Evolutionary conservation across 2,797 vertebrate genomes (phyloP), one percentile per base, ranked within the genome.

Genomic region (Neopelma chrysocephalum): DNA sequence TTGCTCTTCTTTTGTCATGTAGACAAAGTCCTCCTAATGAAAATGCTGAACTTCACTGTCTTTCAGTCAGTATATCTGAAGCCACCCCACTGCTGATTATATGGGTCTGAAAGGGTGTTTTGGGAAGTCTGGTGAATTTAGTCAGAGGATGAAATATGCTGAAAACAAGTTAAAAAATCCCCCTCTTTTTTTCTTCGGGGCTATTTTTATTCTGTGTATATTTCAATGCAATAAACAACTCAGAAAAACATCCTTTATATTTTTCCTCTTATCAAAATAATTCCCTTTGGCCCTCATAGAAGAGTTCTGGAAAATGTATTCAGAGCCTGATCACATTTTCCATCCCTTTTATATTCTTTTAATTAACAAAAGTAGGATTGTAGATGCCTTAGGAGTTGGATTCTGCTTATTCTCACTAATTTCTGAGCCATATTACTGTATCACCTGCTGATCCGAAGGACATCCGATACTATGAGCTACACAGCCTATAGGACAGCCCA

Each of bases 81-180:
- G 27, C 15, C 32, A 36, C 10, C 40, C 8, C 23, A 32, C 21
- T 80, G 43, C 15, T 34, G 10, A 73, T 64, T 66, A 64, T 27
- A 57, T 34, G 34, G 19, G 10, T 73, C 25, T 51, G 45, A 77
- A 82, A 66, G 54, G 5, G 25, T 82, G 54, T 76, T 82, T 92
- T 50, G 64, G 31, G 43, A 91, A 91, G 56, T 38, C 19, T n/a
- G 20, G 19, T 56, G 43, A 70, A 36, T 85, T 89, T 80, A 89
- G 42, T 50, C 32, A 77, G 45, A 51, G 15, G 11, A 25, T 25
- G 10, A 91, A 89, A 73, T 56, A 69, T 6, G 4, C 27, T 78
- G 45, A 94, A 91, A 80, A 50, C 1, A 60, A 12, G 50, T 12
- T 0, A 0, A 15, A 57, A 79, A 43, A 5, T 0, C 1, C 1